Evolutionary conservation across 2,888 invertebrate species (phyloP).

Genomic region (Ommatoiulus sabulosus): DNA sequence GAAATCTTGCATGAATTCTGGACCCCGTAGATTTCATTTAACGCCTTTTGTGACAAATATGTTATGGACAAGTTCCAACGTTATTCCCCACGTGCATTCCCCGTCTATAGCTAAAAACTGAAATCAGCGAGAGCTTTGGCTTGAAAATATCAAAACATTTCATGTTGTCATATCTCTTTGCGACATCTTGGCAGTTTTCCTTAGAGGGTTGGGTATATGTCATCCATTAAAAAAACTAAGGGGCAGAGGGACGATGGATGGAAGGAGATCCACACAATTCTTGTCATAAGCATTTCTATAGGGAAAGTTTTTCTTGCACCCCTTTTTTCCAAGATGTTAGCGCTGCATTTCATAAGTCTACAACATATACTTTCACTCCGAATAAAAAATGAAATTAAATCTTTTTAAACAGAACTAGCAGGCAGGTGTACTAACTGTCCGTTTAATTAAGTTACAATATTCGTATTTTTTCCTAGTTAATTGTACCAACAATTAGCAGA

Average conservation of each 20-base stretch:
- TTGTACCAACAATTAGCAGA: too few relatives aligned
- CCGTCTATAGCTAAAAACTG: neutral
- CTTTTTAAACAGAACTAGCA: too few relatives aligned
- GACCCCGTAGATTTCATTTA: slow-evolving; percentile 42
- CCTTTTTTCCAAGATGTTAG: neutral
- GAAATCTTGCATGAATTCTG: neutral
- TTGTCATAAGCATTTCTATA: neutral
- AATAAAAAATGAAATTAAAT: too few relatives aligned
- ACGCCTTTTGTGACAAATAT: slow-evolving; percentile 48
- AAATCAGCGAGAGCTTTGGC: slow-evolving; percentile 37
- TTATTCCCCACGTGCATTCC: slow-evolving; percentile 24
- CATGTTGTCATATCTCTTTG: slow-evolving; percentile 47
- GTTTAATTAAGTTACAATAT: too few relatives aligned
- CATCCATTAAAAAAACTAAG: neutral
- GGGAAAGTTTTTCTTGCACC: neutral
- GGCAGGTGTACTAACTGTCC: too few relatives aligned
- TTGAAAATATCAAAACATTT: slow-evolving; percentile 42
- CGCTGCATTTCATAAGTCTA: too few relatives aligned
- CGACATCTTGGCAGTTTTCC: slow-evolving; percentile 47
- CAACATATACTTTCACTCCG: too few relatives aligned
- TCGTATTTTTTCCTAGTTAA: too few relatives aligned
- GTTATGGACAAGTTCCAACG: slow-evolving; percentile 41
- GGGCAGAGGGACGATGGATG: neutral
- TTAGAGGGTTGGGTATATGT: slow-evolving; percentile 31
- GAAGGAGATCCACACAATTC: slow-evolving; percentile 22